Evolutionary conservation across 2,113 vertebrate species (phyloP).

Genomic region (Upupa epops): DNA sequence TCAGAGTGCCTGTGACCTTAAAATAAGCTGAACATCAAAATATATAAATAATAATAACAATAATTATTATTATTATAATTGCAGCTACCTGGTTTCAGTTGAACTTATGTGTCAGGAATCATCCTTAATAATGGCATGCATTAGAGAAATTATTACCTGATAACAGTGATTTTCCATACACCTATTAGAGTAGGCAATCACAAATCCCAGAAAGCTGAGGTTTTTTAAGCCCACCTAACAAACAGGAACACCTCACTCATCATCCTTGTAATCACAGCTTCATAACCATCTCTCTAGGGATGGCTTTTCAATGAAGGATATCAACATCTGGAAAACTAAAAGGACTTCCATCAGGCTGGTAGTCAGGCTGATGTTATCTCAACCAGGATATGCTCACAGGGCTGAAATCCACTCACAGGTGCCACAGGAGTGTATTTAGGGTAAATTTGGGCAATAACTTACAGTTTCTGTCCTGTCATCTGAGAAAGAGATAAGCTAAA

Average conservation of each 20-base stretch:
- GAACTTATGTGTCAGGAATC: constrained; percentile 15
- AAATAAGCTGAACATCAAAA: constrained; percentile 12
- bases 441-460: not conserved
- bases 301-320: not conserved
- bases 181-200: not conserved
- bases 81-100: not conserved
- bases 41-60: not conserved
- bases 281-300: not conserved
- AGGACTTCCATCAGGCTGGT: not conserved
- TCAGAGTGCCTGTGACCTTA: not conserved
- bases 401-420: not conserved
- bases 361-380: not conserved
- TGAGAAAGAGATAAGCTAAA: not conserved
- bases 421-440: not conserved
- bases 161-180: not conserved
- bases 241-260: not conserved
- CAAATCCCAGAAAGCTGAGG: not conserved
- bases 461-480: not conserved
- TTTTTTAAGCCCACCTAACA: constrained; percentile 6
- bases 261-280: not conserved
- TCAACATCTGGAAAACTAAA: not conserved
- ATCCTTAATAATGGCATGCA: constrained; percentile 17
- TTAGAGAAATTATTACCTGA: constrained; percentile 18
- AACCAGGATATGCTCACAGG: rapidly evolving
- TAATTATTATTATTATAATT: not conserved